Base-by-base conservation (phyloP, 2,888 invertebrate genomes). In the Hololepta plana region DNA sequence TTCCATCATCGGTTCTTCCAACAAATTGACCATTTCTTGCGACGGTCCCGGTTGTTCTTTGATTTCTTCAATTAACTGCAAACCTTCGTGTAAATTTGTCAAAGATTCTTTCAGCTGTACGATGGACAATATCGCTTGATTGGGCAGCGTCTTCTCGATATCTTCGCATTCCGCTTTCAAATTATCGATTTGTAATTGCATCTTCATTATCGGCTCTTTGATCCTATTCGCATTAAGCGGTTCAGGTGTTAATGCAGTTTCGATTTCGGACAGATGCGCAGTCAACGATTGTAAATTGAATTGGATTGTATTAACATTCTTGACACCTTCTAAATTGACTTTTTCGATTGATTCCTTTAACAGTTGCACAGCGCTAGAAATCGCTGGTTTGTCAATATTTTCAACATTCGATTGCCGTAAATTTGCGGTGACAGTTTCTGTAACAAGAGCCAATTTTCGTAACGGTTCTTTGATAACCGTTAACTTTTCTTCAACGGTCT, bases 351-450 rank as follows among this genome's bases (percentile, higher is more conserved):
- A 31, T 26, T 35, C 26, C 27, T 31, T 34, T 4, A 42, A 26
- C 21, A 24, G 31, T 24, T 23, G 9, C 5, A 33, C 26, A 4
- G 39, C 40, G 31, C 35, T 24, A 20, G 28, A 20, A 10, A 41
- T 10, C 14, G 33, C 32, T 12, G 35, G 25, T 12, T 34, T 36
- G 15, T 38, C 35, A 1, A 32, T 13, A 17, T 36, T 31, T 11
- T 25, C 23, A 4, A 44, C 25, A 7, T 35, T 21, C 14, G 44
- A 38, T 17, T 36, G 39, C 12, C 38, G 35, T 4, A 38, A 5
- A 8, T 35, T 29, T n/a, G 22, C 26, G 26, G 39, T 32, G 14
- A 39, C 17, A 7, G 27, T 24, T 13, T 37, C 29, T 8, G 40
- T 16, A 3, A 38, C 24, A 12, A 28, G 24, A 12, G 28, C 28